Percentiles rank a stretch among this genome's conserved stretches.
Conservation (phyloP, 1,140 invertebrate genomes). For the Liolophura sinensis region DNA sequence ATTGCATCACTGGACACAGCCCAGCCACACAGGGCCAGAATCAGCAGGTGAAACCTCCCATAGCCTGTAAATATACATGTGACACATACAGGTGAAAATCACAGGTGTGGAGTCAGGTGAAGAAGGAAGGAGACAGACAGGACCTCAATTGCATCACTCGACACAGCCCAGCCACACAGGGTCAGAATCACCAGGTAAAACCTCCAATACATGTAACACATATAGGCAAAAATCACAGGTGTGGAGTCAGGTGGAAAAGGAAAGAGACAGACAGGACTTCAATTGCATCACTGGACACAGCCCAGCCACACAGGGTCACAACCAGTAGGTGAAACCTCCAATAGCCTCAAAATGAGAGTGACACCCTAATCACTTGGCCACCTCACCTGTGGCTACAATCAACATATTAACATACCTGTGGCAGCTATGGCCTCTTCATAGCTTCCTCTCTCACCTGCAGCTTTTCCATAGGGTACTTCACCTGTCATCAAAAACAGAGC, state of each 20-base stretch:
- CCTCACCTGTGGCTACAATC: too few species aligned
- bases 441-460: too few species aligned
- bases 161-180: conserved; percentile 87
- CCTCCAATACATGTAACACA: conserved; percentile 87
- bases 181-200: too few species aligned
- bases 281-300: conserved; percentile 93
- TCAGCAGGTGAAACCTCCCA: conserved; percentile 89
- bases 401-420: too few species aligned
- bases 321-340: conserved; percentile 87
- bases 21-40: conserved; percentile 89
- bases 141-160: conserved; percentile 89
- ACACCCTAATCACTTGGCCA: too few species aligned
- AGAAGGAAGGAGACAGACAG: conserved; percentile 92
- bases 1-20: conserved; percentile 92
- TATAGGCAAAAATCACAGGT: too few species aligned
- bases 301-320: conserved; percentile 86
- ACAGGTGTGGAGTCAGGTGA: too few species aligned
- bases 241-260: conserved; percentile 88
- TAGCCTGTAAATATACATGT: conserved; percentile 75
- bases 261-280: conserved; percentile 87
- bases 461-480: too few species aligned
- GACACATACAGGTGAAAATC: too few species aligned
- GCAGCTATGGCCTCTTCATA: too few species aligned
- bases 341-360: conserved; percentile 80
- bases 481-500: too few species aligned